These are phyloP conservation scores for Hippoglossus hippoglossus DNA, from an alignment of 2,797 vertebrate species.

Conservation along the genomic window DNA sequence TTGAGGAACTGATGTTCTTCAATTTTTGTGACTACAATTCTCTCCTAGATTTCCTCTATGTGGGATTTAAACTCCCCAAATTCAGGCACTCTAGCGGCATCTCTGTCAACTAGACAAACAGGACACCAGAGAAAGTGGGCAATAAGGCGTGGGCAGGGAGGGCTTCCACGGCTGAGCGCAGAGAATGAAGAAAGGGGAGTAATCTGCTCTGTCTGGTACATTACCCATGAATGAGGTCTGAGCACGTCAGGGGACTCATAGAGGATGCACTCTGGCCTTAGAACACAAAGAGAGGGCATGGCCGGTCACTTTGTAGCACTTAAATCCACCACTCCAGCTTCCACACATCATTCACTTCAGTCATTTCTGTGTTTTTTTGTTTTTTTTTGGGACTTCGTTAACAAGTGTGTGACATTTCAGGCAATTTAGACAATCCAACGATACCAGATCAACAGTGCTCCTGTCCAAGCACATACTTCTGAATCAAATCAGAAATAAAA, in stretches of 20 bases:
- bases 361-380: conserved; percentile 40
- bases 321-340: conserved; percentile 62
- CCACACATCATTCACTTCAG: conserved; percentile 55
- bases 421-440: not conserved
- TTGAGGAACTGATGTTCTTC: not conserved
- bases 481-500: not conserved
- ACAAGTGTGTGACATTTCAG: conserved; percentile 23
- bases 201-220: conserved; percentile 85
- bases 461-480: not conserved
- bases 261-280: conserved; percentile 81
- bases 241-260: conserved; percentile 75
- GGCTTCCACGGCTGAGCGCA: conserved; percentile 59
- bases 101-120: conserved; percentile 41
- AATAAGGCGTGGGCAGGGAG: conserved; percentile 42
- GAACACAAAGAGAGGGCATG: conserved; percentile 79
- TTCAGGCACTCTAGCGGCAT: conserved; percentile 2
- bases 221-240: conserved; percentile 84
- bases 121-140: conserved; percentile 53
- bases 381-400: conserved; percentile 32
- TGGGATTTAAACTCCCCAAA: conserved; percentile 10
- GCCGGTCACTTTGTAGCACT: conserved; percentile 77
- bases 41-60: not conserved
- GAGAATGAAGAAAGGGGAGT: conserved; percentile 71
- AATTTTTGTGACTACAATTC: not conserved
- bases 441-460: not conserved